phyloP scores from a whole-genome alignment of 2,888 invertebrate species.

The Eupithecia insigniata region DNA sequence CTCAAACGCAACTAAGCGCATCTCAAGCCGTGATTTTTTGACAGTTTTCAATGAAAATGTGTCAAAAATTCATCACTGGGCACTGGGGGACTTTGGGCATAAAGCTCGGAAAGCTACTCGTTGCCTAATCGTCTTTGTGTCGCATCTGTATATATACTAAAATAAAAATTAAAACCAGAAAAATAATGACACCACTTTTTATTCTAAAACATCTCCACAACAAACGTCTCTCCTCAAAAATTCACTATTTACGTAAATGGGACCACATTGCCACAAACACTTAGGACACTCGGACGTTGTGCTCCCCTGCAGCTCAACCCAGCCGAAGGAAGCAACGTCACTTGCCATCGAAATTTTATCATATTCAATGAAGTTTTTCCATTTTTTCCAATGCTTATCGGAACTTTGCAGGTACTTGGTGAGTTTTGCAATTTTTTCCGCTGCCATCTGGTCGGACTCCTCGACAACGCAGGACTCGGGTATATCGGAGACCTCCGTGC shows the following conservation, averaged over 20 bases:
- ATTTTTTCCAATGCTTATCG: constrained; percentile 60
- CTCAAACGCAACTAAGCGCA: too few relatives aligned
- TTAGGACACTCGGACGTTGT: constrained; percentile 63
- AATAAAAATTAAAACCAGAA: constrained; percentile 3
- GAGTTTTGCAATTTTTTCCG: constrained; percentile 81
- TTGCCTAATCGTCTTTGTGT: too few relatives aligned
- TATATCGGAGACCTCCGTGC: constrained; percentile 60
- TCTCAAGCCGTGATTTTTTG: too few relatives aligned
- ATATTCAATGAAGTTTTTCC: constrained; percentile 66
- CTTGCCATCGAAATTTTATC: constrained; percentile 52
- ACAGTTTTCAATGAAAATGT: too few relatives aligned
- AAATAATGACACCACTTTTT: constrained; percentile 60
- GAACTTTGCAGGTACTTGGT: constrained; percentile 72
- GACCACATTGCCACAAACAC: constrained; percentile 80
- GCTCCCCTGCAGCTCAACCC: constrained; percentile 62
- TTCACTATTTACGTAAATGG: constrained; percentile 69
- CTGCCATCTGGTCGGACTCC: constrained; percentile 60
- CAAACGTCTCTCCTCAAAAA: constrained; percentile 59
- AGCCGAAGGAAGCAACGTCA: constrained; percentile 50
- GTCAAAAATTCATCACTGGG: too few relatives aligned
- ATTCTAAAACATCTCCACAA: constrained; percentile 50
- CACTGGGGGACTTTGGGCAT: too few relatives aligned
- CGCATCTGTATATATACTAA: too few relatives aligned
- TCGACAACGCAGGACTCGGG: constrained; percentile 53
- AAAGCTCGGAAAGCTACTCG: too few relatives aligned